Conservation (phyloP, 35 echinoderm and acorn worm species). For the Apostichopus japonicus region DNA sequence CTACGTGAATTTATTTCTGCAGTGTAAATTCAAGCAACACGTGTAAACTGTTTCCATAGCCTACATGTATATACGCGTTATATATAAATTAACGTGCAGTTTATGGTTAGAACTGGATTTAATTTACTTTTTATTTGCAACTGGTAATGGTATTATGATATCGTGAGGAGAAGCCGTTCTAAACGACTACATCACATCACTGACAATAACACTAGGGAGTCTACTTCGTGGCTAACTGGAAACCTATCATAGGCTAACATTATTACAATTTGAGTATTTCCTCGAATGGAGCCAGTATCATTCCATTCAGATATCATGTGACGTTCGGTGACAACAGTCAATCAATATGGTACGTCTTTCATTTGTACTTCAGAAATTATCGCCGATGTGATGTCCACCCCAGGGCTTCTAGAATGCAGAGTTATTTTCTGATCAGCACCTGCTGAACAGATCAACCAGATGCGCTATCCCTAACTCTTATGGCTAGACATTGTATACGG, state of each 20-base stretch:
- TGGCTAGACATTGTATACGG: neutral
- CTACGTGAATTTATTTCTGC: too few relatives aligned
- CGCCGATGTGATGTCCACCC: neutral
- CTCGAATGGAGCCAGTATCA: neutral
- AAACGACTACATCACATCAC: too few relatives aligned
- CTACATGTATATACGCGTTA: too few relatives aligned
- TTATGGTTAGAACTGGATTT: too few relatives aligned
- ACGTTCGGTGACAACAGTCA: neutral
- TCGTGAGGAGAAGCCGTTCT: too few relatives aligned
- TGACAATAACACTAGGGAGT: too few relatives aligned
- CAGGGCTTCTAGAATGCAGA: conserved; percentile 1
- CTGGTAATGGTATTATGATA: too few relatives aligned
- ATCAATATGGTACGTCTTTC: neutral
- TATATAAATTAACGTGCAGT: too few relatives aligned
- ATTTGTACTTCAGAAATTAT: neutral
- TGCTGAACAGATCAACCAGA: neutral
- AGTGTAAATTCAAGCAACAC: too few relatives aligned
- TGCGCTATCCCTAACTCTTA: neutral
- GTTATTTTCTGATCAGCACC: neutral
- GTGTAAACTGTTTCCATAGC: too few relatives aligned
- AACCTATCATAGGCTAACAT: neutral
- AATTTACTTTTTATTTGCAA: too few relatives aligned
- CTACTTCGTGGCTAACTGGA: too few relatives aligned
- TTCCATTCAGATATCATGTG: neutral
- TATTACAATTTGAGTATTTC: neutral